Conservation (phyloP, 2,797 vertebrate species). For the Oreonectes daqikongensis region DNA sequence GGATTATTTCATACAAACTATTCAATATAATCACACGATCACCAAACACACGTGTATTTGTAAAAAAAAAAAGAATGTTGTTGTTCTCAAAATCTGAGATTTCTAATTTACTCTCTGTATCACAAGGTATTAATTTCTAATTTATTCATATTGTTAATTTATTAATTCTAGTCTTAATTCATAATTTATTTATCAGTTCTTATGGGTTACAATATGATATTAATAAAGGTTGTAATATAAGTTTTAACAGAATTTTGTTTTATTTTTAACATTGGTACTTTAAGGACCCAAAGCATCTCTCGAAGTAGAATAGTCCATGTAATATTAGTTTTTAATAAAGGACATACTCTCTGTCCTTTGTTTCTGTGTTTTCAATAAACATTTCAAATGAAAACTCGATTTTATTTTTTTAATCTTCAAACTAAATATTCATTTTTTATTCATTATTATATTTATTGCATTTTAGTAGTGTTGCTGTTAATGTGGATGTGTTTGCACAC, state of each 20-base stretch:
- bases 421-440: background rate
- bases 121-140: constrained; percentile 54
- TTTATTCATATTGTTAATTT: background rate
- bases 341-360: constrained; percentile 15
- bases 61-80: constrained; percentile 67
- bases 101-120: constrained; percentile 77
- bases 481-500: background rate
- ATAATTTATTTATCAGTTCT: constrained; percentile 61
- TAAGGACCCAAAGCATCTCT: constrained; percentile 79
- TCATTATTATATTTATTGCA: no score
- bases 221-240: constrained; percentile 5
- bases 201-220: constrained; percentile 79
- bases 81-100: constrained; percentile 80
- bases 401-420: constrained; percentile 3
- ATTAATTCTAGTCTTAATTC: background rate
- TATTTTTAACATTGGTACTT: background rate
- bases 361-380: constrained; percentile 40
- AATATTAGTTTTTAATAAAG: constrained; percentile 38
- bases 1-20: background rate
- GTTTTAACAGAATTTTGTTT: constrained; percentile 30
- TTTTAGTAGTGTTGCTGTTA: background rate
- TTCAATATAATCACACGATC: background rate
- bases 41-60: constrained; percentile 59
- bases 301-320: constrained; percentile 70
- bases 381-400: background rate